A percentile compares a stretch with the other conserved stretches of the same genome.
phyloP scores from a whole-genome alignment of 1,140 invertebrate genomes.

The Elysia chlorotica region DNA sequence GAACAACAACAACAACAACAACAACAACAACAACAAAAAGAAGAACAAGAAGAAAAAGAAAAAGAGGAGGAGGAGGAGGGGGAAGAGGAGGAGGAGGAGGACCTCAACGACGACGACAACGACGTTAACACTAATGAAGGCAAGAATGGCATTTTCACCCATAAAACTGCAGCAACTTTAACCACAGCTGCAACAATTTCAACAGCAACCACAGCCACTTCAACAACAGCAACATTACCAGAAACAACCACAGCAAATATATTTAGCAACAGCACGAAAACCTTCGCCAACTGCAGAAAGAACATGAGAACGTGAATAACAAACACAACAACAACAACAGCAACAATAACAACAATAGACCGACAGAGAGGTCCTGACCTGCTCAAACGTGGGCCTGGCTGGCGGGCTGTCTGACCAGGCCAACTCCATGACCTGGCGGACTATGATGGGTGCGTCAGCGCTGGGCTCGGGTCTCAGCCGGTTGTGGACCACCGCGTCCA shows the following conservation, averaged over 20 bases:
- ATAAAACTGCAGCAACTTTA: too few species aligned
- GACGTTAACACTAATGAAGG: not conserved
- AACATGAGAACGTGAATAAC: not conserved
- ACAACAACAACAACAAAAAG: not conserved
- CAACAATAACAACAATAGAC: not conserved
- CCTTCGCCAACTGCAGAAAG: not conserved
- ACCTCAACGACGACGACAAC: not conserved
- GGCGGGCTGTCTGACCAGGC: slow-evolving; percentile 36
- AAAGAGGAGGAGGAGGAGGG: not conserved
- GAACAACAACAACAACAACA: not conserved
- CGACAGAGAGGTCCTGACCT: too few species aligned
- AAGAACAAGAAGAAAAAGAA: not conserved
- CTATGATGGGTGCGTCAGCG: slow-evolving; percentile 23
- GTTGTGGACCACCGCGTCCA: slow-evolving; percentile 32
- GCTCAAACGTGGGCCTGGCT: slow-evolving; percentile 29
- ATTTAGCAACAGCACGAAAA: not conserved
- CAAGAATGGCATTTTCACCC: too few species aligned
- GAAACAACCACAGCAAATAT: too few species aligned
- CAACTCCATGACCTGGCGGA: slow-evolving; percentile 39
- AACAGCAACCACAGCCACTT: too few species aligned
- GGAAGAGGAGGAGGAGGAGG: not conserved
- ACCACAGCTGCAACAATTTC: too few species aligned
- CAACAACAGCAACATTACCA: too few species aligned
- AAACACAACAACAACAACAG: not conserved
- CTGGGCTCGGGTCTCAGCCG: slow-evolving; percentile 31